Base-by-base conservation (phyloP, 2,113 vertebrate genomes). In the Entelurus aequoreus region DNA sequence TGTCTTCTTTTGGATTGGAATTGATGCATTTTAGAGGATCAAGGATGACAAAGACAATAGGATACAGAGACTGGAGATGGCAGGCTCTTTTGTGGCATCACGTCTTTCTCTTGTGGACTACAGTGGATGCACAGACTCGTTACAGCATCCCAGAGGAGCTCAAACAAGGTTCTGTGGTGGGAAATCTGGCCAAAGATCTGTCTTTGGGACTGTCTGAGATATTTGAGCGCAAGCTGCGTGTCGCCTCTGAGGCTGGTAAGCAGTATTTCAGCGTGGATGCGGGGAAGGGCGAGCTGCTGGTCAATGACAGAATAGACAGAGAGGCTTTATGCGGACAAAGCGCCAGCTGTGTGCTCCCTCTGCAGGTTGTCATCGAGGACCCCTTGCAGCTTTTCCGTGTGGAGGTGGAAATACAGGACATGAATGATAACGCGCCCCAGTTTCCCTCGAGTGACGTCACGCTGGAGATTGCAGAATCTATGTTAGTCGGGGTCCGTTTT, bases 271-370 rank as follows among this genome's bases (percentile, higher is more conserved):
- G 78, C 0, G 83, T 94, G 71, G 86, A 90, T 76, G 57, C 85
- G 76, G 90, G 37, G 0, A 90, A 87, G 1, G 93, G 93, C 3
- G 84, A 87, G 72, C 78, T 93, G 66, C 63, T 91, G n/a, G 87
- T 93, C 15, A 86, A 88, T 51, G 86, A 91, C 59, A 86, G 87
- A 71, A 90, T 92, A 78, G 93, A 95, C 83, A 90, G 92, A 64
- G 93, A 96, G 71, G 71, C 75, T 10, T 75, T 94, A 52, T 94
- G 93, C 2, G 90, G 88, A 46, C 85, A 83, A 84, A 93, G 85
- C 66, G 52, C 59, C 28, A 88, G 59, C 56, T 95, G 92, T 60
- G 68, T 89, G 1, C 54, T 94, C 46, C 83, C 88, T 50, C 79
- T 93, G 57, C 91, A 92, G 0, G 80, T 91, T 0, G 83, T 93